Evolutionary conservation across 2,888 invertebrate genomes (phyloP).

Genomic region (Nemotelus nigrinus): DNA sequence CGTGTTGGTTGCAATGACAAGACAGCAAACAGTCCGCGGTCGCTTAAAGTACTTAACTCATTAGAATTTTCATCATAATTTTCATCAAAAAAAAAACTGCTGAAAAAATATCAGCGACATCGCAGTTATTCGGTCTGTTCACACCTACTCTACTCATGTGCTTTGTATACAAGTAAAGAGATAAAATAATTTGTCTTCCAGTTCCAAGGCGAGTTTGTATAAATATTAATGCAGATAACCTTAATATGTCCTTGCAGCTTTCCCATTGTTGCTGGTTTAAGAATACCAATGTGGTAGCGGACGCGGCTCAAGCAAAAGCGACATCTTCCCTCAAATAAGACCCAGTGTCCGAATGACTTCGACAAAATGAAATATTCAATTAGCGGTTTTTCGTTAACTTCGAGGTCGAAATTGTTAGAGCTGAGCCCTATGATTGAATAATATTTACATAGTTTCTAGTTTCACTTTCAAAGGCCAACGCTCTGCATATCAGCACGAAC

Average conservation of each 20-base stretch:
- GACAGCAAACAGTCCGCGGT: too few relatives aligned
- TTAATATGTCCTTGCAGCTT: conserved; percentile 46
- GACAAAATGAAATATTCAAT: conserved; percentile 14
- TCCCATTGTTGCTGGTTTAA: conserved; percentile 20
- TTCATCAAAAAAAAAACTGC: too few relatives aligned
- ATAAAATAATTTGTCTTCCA: conserved; percentile 3
- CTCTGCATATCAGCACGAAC: too few relatives aligned
- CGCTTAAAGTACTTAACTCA: too few relatives aligned
- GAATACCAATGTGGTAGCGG: conserved; percentile 1
- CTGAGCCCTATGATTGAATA: neutral
- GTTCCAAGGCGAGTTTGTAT: conserved; percentile 32
- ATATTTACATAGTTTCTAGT: neutral
- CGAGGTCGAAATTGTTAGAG: conserved; percentile 1
- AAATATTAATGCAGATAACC: conserved; percentile 42
- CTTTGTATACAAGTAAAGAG: neutral
- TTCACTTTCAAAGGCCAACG: too few relatives aligned
- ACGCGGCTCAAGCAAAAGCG: neutral
- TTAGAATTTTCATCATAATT: too few relatives aligned
- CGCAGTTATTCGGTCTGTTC: neutral
- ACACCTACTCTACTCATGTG: neutral
- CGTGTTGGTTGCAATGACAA: conserved; percentile 9
- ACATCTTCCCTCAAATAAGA: conserved; percentile 18
- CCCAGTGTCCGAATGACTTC: conserved; percentile 17
- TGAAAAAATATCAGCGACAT: too few relatives aligned
- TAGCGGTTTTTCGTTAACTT: conserved; percentile 5